A percentile compares a stretch with the other conserved stretches of the same genome.
Evolutionary conservation across 2,797 vertebrate species (phyloP).

Genomic region (Crocodylus rhombifer): DNA sequence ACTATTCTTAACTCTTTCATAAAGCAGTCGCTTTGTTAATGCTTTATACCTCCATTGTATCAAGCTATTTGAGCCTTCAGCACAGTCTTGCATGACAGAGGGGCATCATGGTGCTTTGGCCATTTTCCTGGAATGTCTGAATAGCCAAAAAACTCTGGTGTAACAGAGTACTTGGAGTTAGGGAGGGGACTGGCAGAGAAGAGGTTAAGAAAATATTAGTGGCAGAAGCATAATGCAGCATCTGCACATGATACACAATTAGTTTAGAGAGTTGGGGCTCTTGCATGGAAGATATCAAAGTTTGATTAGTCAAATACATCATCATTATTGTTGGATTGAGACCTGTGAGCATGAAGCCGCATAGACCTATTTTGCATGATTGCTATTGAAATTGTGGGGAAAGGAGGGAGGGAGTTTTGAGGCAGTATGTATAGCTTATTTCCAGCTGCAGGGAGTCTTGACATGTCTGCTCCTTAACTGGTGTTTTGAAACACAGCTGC

Average conservation of each 20-base stretch:
- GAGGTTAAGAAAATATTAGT: neutral
- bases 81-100: neutral
- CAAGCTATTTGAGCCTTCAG: neutral
- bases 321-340: neutral
- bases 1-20: neutral
- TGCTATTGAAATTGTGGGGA: neutral
- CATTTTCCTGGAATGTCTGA: neutral
- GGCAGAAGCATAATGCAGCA: neutral
- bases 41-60: rapidly evolving
- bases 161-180: neutral
- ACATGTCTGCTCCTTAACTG: neutral
- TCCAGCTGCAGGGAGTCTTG: neutral
- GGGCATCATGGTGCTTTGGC: neutral
- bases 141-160: neutral
- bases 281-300: neutral
- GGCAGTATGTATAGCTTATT: neutral
- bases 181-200: neutral
- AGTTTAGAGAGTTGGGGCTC: neutral
- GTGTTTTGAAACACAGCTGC: neutral
- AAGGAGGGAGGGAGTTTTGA: neutral
- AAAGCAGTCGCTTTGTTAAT: neutral
- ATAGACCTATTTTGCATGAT: neutral
- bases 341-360: neutral
- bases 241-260: neutral
- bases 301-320: slow-evolving; percentile 34